These are phyloP conservation scores for Monoplex corrugatus DNA, from an alignment of 2,888 invertebrate genomes.

Conservation along the genomic window DNA sequence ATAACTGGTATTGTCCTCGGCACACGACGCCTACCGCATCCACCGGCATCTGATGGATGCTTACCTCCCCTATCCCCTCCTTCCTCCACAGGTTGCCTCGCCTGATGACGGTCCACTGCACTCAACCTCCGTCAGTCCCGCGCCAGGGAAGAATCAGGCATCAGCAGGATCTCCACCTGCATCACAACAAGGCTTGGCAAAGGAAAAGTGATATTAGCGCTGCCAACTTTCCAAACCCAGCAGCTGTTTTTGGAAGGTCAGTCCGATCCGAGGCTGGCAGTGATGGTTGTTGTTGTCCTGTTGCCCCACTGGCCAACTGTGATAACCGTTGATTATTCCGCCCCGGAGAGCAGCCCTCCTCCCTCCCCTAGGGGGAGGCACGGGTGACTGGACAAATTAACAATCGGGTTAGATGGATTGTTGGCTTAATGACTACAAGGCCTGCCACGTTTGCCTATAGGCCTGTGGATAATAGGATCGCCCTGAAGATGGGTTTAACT, in stretches of 20 bases:
- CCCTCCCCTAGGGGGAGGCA: not conserved
- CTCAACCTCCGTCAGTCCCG: no score
- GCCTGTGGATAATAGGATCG: no score
- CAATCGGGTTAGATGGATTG: conserved; percentile 11
- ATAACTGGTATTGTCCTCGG: no score
- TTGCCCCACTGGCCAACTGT: no score
- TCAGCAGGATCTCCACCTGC: not conserved
- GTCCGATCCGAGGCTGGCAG: not conserved
- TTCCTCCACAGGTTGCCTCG: not conserved
- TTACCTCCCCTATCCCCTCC: not conserved
- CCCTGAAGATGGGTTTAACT: no score
- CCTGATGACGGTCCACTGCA: not conserved
- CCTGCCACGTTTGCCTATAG: not conserved
- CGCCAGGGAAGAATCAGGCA: conserved; percentile 4
- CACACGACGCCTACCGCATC: not conserved
- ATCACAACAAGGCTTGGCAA: not conserved
- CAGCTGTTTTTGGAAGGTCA: no score
- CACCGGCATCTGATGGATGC: not conserved
- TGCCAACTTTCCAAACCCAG: no score
- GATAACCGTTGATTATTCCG: conserved; percentile 14
- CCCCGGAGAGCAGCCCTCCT: not conserved
- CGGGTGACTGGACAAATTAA: conserved; percentile 12
- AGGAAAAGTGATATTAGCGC: not conserved
- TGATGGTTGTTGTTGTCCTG: no score
- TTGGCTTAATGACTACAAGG: conserved; percentile 6